Evolutionary conservation across 2,113 vertebrate species (phyloP), one percentile per base, ranked within the genome.

Genomic region (Hiodon alosoides): DNA sequence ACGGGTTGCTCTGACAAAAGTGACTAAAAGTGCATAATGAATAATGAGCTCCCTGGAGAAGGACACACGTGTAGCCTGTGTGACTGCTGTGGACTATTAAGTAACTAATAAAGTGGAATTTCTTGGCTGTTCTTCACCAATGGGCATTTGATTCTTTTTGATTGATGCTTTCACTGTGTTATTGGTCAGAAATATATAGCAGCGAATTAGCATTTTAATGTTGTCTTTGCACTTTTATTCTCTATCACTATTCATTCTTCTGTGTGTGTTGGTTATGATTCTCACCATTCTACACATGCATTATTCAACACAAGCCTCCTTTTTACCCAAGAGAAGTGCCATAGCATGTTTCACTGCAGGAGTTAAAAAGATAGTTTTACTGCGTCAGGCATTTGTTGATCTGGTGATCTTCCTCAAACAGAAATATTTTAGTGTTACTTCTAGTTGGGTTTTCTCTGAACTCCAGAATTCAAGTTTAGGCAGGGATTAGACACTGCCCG

Each of bases 401-500:
- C n/a, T 47, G 16, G 3, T 4, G 46, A 5, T 3, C 16, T 31
- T 46, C 60, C 9, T 51, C 14, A 50, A 53, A 58, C 57, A 52
- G 14, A 16, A 17, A 71, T 76, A 31, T 47, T 66, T 65, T 14
- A 71, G 51, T 31, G 31, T 31, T 4, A 51, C 60, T 66, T 59
- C 2, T 13, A 54, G 52, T 46, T 13, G 17, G 47, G 14, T n/a
- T 67, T 62, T 59, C 47, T 31, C 31, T 31, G 31, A 31, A 31
- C 31, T 31, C 31, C 2, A 66, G 61, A 9, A 77, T 77, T 46
- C 14, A 64, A 58, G 46, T 31, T 51, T 72, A 51, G 46, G 61
- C 61, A 51, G 3, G 62, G 60, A 60, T 72, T 55, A 52, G 73
- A 57, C 75, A 55, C 79, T 31, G 13, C 13, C 53, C 54, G 69